Conservation (phyloP, 2,888 invertebrate species). For the Leptopterna dolabrata region DNA sequence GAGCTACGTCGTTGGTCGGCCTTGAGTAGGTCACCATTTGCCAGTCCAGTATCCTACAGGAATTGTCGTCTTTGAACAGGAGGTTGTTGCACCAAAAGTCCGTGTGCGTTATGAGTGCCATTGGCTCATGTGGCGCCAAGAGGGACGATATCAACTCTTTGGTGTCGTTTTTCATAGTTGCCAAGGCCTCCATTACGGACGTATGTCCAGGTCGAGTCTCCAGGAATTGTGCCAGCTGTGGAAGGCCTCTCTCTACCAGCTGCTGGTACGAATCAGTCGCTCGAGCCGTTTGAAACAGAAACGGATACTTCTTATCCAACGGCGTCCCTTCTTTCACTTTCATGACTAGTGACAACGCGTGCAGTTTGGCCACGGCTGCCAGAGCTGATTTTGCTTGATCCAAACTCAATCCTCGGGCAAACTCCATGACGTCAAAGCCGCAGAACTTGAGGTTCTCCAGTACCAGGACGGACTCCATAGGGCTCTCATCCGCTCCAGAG, state of each 20-base stretch:
- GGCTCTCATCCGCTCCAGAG: slow-evolving; percentile 69
- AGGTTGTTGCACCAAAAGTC: slow-evolving; percentile 88
- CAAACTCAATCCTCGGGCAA: slow-evolving; percentile 76
- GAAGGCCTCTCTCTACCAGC: slow-evolving; percentile 80
- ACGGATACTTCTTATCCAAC: slow-evolving; percentile 72
- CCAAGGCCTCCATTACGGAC: slow-evolving; percentile 73
- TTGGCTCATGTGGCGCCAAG: slow-evolving; percentile 78
- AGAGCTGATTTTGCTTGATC: slow-evolving; percentile 78
- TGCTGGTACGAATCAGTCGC: slow-evolving; percentile 85
- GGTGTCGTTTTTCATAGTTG: slow-evolving; percentile 74
- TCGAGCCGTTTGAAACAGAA: slow-evolving; percentile 81
- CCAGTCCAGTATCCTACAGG: slow-evolving; percentile 83
- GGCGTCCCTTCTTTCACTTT: slow-evolving; percentile 69
- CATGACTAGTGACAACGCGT: slow-evolving; percentile 77
- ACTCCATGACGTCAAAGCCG: slow-evolving; percentile 76
- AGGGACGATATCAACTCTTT: slow-evolving; percentile 79
- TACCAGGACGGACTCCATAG: slow-evolving; percentile 77
- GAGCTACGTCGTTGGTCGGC: slow-evolving; percentile 82
- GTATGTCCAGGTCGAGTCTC: slow-evolving; percentile 75
- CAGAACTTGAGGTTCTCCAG: slow-evolving; percentile 76
- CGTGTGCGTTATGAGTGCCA: slow-evolving; percentile 82
- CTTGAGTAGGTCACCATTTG: slow-evolving; percentile 76
- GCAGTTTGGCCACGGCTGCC: slow-evolving; percentile 77
- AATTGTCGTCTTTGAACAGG: slow-evolving; percentile 72
- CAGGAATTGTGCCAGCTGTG: slow-evolving; percentile 74